These are phyloP conservation scores for Phalanger gymnotis DNA, from an alignment of 2,797 vertebrate genomes.

Conservation along the genomic window DNA sequence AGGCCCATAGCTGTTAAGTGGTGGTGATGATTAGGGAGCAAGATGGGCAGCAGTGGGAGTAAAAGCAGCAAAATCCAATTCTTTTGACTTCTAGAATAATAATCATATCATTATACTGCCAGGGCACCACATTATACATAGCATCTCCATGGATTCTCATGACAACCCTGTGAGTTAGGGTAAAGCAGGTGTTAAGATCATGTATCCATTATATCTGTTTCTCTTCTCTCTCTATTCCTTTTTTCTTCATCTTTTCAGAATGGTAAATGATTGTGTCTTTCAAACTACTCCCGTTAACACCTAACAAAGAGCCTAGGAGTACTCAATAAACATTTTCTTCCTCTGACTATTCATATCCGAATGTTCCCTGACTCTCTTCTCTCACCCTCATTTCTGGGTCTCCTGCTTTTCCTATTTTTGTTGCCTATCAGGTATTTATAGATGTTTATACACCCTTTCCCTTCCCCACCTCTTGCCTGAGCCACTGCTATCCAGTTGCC, in stretches of 20 bases:
- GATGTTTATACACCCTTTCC: not conserved
- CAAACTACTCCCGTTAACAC: not conserved
- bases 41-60: not conserved
- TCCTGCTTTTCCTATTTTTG: not conserved
- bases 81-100: not conserved
- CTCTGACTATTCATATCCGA: not conserved
- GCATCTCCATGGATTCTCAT: not conserved
- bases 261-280: not conserved
- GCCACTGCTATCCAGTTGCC: conserved; percentile 16
- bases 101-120: not conserved
- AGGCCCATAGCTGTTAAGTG: not conserved
- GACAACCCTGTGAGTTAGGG: not conserved
- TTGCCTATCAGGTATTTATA: conserved; percentile 39
- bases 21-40: not conserved
- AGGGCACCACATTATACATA: not conserved
- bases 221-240: not conserved
- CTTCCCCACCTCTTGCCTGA: conserved; percentile 37
- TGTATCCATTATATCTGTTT: not conserved
- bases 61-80: not conserved
- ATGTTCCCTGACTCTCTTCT: not conserved
- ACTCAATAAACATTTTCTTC: not conserved
- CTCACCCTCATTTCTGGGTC: conserved; percentile 59
- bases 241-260: not conserved
- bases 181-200: not conserved
- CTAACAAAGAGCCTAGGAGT: not conserved